A percentile compares a stretch with the other conserved stretches of the same genome.
Conservation (phyloP, 2,888 invertebrate species). For the Spodoptera exigua region DNA sequence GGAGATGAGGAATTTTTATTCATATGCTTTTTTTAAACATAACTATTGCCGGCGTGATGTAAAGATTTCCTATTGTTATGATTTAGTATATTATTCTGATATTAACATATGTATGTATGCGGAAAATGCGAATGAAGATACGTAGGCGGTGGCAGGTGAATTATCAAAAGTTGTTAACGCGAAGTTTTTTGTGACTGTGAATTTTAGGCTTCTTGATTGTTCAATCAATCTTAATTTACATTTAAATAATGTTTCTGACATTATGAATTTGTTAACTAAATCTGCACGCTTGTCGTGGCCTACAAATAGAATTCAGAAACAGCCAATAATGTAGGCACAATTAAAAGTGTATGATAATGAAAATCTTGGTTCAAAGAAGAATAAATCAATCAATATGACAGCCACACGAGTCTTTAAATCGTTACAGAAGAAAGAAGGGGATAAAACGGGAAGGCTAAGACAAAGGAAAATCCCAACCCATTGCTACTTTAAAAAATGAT, state of each 20-base stretch:
- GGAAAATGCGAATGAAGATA: slow-evolving; percentile 24
- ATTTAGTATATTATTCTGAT: slow-evolving; percentile 21
- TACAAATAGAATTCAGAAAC: too few species aligned
- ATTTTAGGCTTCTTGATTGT: slow-evolving; percentile 20
- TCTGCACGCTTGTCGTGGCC: too few species aligned
- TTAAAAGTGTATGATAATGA: too few species aligned
- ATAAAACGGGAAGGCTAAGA: too few species aligned
- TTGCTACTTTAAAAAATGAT: too few species aligned
- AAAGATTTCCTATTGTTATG: slow-evolving; percentile 22
- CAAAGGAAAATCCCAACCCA: too few species aligned
- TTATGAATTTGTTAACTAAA: too few species aligned
- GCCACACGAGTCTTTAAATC: too few species aligned
- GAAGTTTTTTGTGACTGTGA: slow-evolving; percentile 30
- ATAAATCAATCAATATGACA: too few species aligned
- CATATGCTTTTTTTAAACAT: slow-evolving; percentile 5
- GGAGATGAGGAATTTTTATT: slow-evolving; percentile 5
- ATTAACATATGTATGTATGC: slow-evolving; percentile 43
- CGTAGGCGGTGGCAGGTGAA: slow-evolving; percentile 26
- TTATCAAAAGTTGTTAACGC: slow-evolving; percentile 16
- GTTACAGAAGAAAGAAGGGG: too few species aligned
- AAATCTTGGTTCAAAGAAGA: too few species aligned
- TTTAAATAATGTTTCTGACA: slow-evolving; percentile 1
- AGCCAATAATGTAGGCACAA: too few species aligned
- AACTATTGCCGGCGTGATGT: slow-evolving; percentile 29
- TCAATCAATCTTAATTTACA: slow-evolving; percentile 17